These are phyloP conservation scores for Harpalus rufipes DNA, from an alignment of 2,888 invertebrate genomes.

Conservation along the genomic window DNA sequence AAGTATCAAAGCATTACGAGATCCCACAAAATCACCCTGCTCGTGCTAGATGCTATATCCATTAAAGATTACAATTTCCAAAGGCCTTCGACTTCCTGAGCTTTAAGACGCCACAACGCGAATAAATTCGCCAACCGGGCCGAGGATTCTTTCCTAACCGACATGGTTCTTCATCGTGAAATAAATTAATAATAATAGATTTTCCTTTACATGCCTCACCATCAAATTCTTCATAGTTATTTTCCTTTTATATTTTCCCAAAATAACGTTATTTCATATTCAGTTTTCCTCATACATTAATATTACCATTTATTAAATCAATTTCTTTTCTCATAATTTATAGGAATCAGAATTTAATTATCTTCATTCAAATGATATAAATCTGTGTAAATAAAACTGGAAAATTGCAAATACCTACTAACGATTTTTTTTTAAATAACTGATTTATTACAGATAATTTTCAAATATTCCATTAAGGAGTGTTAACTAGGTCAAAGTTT, in stretches of 20 bases:
- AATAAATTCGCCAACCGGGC: slow-evolving; percentile 32
- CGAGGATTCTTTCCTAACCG: slow-evolving; percentile 34
- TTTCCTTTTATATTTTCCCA: not conserved
- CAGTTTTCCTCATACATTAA: not conserved
- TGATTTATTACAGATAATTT: too few relatives aligned
- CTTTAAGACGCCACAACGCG: slow-evolving; percentile 40
- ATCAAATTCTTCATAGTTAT: slow-evolving; percentile 16
- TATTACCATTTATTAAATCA: not conserved
- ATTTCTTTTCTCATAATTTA: not conserved
- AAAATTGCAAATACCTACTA: too few relatives aligned
- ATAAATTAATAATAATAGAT: slow-evolving; percentile 50
- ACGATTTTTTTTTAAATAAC: too few relatives aligned
- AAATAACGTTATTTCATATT: not conserved
- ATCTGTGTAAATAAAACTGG: too few relatives aligned
- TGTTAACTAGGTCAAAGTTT: too few relatives aligned
- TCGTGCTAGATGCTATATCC: slow-evolving; percentile 51
- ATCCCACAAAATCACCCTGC: slow-evolving; percentile 52
- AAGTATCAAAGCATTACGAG: slow-evolving; percentile 53
- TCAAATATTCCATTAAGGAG: too few relatives aligned
- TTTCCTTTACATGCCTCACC: slow-evolving; percentile 3
- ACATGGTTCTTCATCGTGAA: slow-evolving; percentile 36
- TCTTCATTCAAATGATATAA: too few relatives aligned
- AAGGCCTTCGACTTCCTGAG: slow-evolving; percentile 47
- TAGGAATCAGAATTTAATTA: not conserved
- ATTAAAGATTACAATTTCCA: slow-evolving; percentile 60